Percentiles rank a stretch among this genome's conserved stretches.
phyloP scores from a whole-genome alignment of 1,140 invertebrate species.

The Zeugodacus cucurbitae region DNA sequence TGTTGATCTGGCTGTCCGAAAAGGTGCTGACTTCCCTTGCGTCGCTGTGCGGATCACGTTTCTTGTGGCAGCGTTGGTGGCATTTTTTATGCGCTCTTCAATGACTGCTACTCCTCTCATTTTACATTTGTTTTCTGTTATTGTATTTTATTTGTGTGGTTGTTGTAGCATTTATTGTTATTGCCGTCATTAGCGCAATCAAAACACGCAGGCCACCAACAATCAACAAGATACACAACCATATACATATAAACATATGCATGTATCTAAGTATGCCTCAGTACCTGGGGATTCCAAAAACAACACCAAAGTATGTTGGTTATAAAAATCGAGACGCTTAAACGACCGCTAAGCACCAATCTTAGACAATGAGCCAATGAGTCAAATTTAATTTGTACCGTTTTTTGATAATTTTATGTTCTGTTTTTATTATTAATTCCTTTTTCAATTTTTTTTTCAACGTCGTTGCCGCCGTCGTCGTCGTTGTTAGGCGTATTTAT shows the following conservation, averaged over 20 bases:
- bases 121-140: background rate
- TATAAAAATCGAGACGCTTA: slow-evolving; percentile 5
- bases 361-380: background rate
- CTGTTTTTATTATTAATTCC: background rate
- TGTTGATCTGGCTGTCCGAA: background rate
- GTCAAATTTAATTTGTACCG: background rate
- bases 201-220: slow-evolving; percentile 30
- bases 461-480: background rate
- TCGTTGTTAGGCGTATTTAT: background rate
- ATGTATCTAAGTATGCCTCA: too few species aligned
- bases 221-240: background rate
- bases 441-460: background rate
- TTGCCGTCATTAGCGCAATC: slow-evolving; percentile 21
- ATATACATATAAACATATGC: background rate
- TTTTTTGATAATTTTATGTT: slow-evolving; percentile 15
- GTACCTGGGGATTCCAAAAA: background rate
- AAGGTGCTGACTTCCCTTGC: background rate
- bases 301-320: background rate
- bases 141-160: background rate
- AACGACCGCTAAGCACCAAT: background rate
- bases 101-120: slow-evolving; percentile 23
- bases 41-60: background rate
- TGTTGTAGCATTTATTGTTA: slow-evolving; percentile 26
- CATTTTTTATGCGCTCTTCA: background rate
- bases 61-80: background rate